phyloP scores from a whole-genome alignment of 2,888 invertebrate genomes.

The Megaustenia siamemsis region DNA sequence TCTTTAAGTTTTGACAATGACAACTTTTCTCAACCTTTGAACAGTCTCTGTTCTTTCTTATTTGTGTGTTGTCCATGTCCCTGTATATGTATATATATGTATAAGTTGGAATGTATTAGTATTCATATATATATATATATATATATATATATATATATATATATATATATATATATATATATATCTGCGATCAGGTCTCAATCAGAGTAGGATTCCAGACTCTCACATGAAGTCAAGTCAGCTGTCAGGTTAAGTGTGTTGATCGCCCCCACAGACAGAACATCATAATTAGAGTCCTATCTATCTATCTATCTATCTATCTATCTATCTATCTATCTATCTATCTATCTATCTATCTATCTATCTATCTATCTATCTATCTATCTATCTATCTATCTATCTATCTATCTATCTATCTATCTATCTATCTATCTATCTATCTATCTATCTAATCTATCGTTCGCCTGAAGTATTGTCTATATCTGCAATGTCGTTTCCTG shows the following conservation, averaged over 20 bases:
- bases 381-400: conserved; percentile 9
- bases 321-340: conserved; percentile 9
- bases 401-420: conserved; percentile 9
- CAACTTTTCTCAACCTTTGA: background rate
- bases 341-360: conserved; percentile 9
- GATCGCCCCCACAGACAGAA: too few species aligned
- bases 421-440: background rate
- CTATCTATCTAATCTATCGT: background rate
- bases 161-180: background rate
- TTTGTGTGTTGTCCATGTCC: too few species aligned
- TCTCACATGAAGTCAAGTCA: too few species aligned
- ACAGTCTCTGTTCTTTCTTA: background rate
- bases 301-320: conserved; percentile 9
- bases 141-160: conserved; percentile 4
- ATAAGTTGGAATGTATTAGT: background rate
- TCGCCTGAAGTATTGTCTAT: too few species aligned
- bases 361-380: conserved; percentile 9
- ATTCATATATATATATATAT: background rate
- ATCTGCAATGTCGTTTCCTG: too few species aligned
- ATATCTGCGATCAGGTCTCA: background rate
- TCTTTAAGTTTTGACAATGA: background rate
- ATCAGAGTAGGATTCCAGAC: too few species aligned
- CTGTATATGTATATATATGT: too few species aligned
- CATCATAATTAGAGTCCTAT: too few species aligned
- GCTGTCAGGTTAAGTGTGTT: too few species aligned